Base-by-base conservation (phyloP, 2,113 vertebrate species). In the Caloenas nicobarica region DNA sequence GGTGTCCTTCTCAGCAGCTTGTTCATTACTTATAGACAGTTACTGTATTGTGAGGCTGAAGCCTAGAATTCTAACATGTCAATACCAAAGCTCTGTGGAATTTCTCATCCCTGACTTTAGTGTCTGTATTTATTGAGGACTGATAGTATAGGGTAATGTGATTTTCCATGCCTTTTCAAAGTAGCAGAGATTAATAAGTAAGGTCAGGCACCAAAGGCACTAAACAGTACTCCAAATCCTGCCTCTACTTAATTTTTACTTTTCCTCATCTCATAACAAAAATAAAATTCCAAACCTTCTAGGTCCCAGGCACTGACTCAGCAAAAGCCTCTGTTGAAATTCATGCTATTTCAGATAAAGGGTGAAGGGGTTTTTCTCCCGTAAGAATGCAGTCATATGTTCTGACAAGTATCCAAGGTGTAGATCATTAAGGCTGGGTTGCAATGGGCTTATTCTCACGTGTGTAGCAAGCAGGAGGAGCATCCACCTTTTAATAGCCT, bases 121-220 rank as follows among this genome's bases (percentile, higher is more conserved):
- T 87, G 65, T 88, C 88, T 51, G 57, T 66, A 44, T 96, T 91
- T 96, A 97, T 87, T 91, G 95, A 96, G 84, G 84, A 65, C 82
- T 80, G 95, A 95, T 93, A 93, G 92, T 44, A 93, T 78, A 46
- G 91, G 91, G 91, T 95, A 98, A 96, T 98, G 97, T 95, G 94
- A 98, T 98, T 98, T 98, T 98, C 94, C 84, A 89, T 95, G 89
- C 62, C 88, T 92, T 89, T 87, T 95, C 94, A 95, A 97, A 97
- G 96, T 94, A 92, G 92, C 79, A 29, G 89, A 98, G 97, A 98
- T 98, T 98, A 98, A 98, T 93, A 96, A 97, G 95, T 96, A 97
- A 98, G 95, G 98, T 97, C 94, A 92, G 79, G 94, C 93, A 96
- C 93, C 89, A 97, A 98, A 96, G 48, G 91, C 57, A 50, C n/a